Evolutionary conservation across 2,113 vertebrate species (phyloP).

Genomic region (Macrotus californicus): DNA sequence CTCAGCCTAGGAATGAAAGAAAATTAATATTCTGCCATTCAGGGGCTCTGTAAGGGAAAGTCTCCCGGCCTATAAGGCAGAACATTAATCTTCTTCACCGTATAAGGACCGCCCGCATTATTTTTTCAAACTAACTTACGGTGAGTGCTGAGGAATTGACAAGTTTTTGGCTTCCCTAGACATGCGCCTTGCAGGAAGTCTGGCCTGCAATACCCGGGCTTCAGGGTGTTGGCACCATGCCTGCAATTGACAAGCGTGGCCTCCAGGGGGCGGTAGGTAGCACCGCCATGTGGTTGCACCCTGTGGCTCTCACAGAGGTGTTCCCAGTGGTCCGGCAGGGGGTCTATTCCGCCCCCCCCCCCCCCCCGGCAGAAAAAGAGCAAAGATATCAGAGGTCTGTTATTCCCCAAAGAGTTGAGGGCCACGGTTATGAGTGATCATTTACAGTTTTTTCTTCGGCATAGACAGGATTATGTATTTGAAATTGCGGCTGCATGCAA

Average conservation of each 20-base stretch:
- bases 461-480: not conserved
- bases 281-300: not conserved
- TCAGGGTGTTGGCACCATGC: not conserved
- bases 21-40: not conserved
- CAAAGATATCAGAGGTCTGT: not conserved
- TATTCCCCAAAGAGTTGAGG: not conserved
- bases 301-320: accelerated
- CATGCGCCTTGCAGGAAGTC: not conserved
- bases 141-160: not conserved
- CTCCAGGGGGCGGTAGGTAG: not conserved
- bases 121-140: not conserved
- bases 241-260: not conserved
- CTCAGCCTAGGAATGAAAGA: not conserved
- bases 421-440: not conserved
- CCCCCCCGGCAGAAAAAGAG: not conserved
- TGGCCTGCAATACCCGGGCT: not conserved
- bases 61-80: not conserved
- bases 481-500: not conserved
- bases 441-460: not conserved
- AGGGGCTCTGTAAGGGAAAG: not conserved
- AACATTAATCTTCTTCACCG: not conserved
- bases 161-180: not conserved
- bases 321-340: not conserved
- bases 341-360: no score
- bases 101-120: not conserved